These are phyloP conservation scores for Sebastes elongatus DNA, from an alignment of 2,797 vertebrate genomes.

Conservation along the genomic window DNA sequence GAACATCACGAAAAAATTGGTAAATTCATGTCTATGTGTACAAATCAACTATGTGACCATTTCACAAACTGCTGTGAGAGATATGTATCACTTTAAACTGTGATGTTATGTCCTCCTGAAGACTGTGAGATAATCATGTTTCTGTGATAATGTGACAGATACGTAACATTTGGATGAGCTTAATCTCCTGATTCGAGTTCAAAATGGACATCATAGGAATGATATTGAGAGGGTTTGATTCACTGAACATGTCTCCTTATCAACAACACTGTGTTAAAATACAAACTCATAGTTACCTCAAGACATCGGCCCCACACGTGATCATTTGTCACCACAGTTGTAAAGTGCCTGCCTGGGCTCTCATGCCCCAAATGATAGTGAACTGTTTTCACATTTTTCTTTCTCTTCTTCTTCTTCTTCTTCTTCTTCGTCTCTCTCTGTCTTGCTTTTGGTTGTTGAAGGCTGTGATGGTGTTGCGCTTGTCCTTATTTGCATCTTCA, in stretches of 20 bases:
- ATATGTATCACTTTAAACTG: too few relatives aligned
- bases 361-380: conserved; percentile 22
- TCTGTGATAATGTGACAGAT: not conserved
- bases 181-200: not conserved
- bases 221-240: not conserved
- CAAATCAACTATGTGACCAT: too few relatives aligned
- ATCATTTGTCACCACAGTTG: conserved; percentile 40
- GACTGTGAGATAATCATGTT: too few relatives aligned
- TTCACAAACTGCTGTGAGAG: too few relatives aligned
- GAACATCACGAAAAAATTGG: accelerated
- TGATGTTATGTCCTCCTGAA: too few relatives aligned
- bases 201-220: not conserved
- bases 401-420: not conserved
- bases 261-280: conserved; percentile 37
- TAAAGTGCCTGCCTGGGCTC: conserved; percentile 76
- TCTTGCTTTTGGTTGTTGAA: conserved; percentile 58
- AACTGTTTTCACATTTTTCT: conserved; percentile 19
- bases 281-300: conserved; percentile 41
- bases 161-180: not conserved
- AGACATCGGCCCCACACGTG: conserved; percentile 4
- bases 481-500: conserved; percentile 70
- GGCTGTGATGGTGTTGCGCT: conserved; percentile 67
- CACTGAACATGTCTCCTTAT: not conserved
- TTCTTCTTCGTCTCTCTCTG: conserved; percentile 6
- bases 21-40: too few relatives aligned